Conservation (phyloP, 2,797 vertebrate species). For the Catostomus latipinnis region DNA sequence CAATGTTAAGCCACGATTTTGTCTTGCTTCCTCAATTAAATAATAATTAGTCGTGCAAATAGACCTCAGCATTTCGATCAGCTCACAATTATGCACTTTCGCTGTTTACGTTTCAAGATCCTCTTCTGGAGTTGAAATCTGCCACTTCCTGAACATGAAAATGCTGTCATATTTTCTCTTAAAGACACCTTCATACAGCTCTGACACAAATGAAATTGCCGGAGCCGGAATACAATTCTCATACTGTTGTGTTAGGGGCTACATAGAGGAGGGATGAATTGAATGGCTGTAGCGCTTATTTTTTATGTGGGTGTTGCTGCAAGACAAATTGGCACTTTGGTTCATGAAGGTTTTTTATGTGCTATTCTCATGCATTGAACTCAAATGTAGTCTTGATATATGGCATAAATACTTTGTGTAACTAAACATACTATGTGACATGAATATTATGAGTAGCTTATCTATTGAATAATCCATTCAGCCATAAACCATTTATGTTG, state of each 20-base stretch:
- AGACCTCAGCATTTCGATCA: conserved; percentile 51
- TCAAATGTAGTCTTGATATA: conserved; percentile 13
- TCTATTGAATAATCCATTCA: conserved; percentile 27
- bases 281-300: conserved; percentile 7
- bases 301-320: conserved; percentile 37
- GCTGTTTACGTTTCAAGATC: conserved; percentile 30
- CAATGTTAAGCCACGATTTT: conserved; percentile 10
- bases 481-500: conserved; percentile 6
- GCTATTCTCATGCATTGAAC: conserved; percentile 2
- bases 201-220: conserved; percentile 30
- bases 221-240: conserved; percentile 24
- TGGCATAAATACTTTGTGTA: conserved; percentile 20
- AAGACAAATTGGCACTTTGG: conserved; percentile 19
- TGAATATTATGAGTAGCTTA: conserved; percentile 18
- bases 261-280: conserved; percentile 8
- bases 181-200: conserved; percentile 13
- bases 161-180: conserved; percentile 25
- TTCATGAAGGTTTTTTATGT: conserved; percentile 1
- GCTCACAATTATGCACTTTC: conserved; percentile 40
- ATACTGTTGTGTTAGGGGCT: conserved; percentile 18
- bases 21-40: conserved; percentile 39
- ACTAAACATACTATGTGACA: conserved; percentile 1
- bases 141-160: conserved; percentile 13
- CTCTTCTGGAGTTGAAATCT: conserved; percentile 22
- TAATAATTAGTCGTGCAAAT: conserved; percentile 46